These are phyloP conservation scores for Stenopsyche tienmushanensis DNA, from an alignment of 1,140 invertebrate genomes.

Conservation along the genomic window DNA sequence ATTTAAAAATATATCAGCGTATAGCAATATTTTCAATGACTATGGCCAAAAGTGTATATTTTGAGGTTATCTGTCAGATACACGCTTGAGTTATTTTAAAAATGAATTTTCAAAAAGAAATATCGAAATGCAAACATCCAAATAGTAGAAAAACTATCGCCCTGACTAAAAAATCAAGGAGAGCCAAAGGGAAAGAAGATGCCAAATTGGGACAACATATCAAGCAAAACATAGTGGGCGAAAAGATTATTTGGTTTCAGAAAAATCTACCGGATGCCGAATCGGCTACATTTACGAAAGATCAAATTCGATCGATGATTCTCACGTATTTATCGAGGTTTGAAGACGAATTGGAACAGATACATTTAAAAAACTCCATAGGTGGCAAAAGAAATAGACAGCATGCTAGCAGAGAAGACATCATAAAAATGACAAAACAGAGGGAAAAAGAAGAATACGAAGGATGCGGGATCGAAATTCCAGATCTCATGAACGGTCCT, in stretches of 20 bases:
- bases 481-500: slow-evolving; percentile 60
- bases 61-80: too few species aligned
- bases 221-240: slow-evolving; percentile 69
- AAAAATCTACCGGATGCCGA: slow-evolving; percentile 59
- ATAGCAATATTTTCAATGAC: too few species aligned
- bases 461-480: slow-evolving; percentile 72
- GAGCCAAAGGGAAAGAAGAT: slow-evolving; percentile 63
- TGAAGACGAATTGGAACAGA: slow-evolving; percentile 76
- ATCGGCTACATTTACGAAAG: slow-evolving; percentile 56
- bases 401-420: slow-evolving; percentile 72
- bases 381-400: slow-evolving; percentile 69
- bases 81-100: too few species aligned
- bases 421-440: slow-evolving; percentile 70
- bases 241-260: slow-evolving; percentile 72
- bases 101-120: too few species aligned
- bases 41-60: too few species aligned
- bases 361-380: slow-evolving; percentile 71
- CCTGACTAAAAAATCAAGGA: slow-evolving; percentile 65
- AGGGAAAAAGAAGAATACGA: slow-evolving; percentile 69
- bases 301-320: slow-evolving; percentile 61
- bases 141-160: slow-evolving; percentile 75
- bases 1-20: too few species aligned
- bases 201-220: slow-evolving; percentile 63
- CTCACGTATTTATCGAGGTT: slow-evolving; percentile 62
- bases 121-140: slow-evolving; percentile 67